Base-by-base conservation (phyloP, 2,113 vertebrate genomes). In the Dolichallabes microphthalmus region DNA sequence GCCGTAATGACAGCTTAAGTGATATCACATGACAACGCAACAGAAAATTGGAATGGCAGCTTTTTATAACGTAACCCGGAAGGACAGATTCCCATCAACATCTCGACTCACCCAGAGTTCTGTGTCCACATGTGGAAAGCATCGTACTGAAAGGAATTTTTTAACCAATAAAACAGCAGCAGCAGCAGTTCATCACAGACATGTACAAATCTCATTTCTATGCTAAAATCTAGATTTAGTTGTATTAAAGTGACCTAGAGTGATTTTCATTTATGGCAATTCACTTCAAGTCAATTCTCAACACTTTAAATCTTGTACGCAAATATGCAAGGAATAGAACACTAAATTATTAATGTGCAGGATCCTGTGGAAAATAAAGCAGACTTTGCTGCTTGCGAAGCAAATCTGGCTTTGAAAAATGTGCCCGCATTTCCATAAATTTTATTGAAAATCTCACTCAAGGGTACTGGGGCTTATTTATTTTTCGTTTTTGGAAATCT, bases 211-310 rank as follows among this genome's bases (percentile, higher is more conserved):
- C 27, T 32, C 11, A 35, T 58, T 78, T 78, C 4, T 78, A 78
- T 58, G 30, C 55, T 58, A 78, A 78, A 58, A 35, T 60, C n/a
- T 20, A 35, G 9, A 58, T 77, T 78, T 13, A 35, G 9, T 35
- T 19, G 53, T 58, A 32, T 32, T 58, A 58, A 78, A 58, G 55
- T 35, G 55, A 35, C 53, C 55, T 22, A 19, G 19, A 20, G 9
- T 77, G n/a, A 58, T 78, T 77, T 78, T 58, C 30, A 58, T 78
- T 78, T 78, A 20, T 32, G 53, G 53, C 53, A 58, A 78, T 81
- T 45, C 57, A 30, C 55, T 60, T 79, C 58, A 76, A 76, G 52
- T 77, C n/a, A 55, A 30, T 76, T 55, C 52, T 19, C 25, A 76
- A 57, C 74, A 27, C 25, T 80, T 80, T 80, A 61, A 80, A 80